Conservation (phyloP, 2,113 vertebrate genomes). For the Myocastor coypus region DNA sequence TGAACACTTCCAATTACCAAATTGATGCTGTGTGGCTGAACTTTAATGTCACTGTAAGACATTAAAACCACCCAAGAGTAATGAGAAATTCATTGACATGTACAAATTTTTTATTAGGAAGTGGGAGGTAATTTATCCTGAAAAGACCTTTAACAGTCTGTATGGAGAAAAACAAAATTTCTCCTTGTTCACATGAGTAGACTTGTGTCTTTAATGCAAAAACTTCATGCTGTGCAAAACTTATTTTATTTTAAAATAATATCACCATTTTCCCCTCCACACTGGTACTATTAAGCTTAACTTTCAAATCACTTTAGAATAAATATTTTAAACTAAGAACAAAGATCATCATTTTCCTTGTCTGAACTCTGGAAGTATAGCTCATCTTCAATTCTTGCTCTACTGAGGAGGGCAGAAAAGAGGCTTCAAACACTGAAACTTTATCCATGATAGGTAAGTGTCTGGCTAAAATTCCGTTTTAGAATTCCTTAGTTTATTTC, state of each 20-base stretch:
- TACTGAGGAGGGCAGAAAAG: rapidly evolving
- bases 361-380: background rate
- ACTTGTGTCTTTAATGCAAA: background rate
- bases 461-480: background rate
- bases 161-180: background rate
- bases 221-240: background rate
- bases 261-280: background rate
- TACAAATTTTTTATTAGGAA: conserved; percentile 18
- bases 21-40: conserved; percentile 5
- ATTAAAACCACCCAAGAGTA: conserved; percentile 5
- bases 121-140: background rate
- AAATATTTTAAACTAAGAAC: background rate
- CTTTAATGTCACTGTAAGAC: background rate
- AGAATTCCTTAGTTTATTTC: too few species aligned
- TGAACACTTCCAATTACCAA: conserved; percentile 36
- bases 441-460: background rate
- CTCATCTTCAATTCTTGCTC: background rate
- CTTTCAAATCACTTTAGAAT: background rate
- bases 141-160: background rate
- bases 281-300: background rate
- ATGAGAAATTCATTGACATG: background rate
- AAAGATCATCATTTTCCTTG: background rate
- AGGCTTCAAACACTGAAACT: background rate
- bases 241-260: background rate
- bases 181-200: background rate